Conservation (phyloP, 2,797 vertebrate genomes). For the Gadopsis bispinosus region DNA sequence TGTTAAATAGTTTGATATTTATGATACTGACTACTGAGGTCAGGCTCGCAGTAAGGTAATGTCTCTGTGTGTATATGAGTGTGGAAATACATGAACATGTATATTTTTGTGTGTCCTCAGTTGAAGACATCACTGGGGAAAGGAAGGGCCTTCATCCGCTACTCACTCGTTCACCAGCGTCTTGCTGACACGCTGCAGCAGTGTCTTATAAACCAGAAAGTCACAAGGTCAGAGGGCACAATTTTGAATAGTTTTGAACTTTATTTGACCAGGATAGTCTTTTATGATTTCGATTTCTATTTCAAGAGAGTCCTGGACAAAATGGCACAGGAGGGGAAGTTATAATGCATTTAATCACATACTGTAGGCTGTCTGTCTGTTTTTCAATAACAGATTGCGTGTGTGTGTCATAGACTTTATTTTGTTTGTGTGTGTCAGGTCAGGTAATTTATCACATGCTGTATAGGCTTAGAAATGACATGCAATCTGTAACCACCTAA, state of each 20-base stretch:
- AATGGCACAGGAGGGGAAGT: not conserved
- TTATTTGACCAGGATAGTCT: not conserved
- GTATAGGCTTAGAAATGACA: not conserved
- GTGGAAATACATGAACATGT: not conserved
- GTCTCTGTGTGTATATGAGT: not conserved
- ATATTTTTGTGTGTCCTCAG: slow-evolving; percentile 76
- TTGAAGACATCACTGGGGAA: slow-evolving; percentile 95
- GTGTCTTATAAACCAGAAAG: slow-evolving; percentile 93
- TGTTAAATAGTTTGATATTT: slow-evolving; percentile 1
- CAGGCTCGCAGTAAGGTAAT: not conserved
- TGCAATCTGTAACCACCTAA: not conserved
- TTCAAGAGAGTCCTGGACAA: not conserved
- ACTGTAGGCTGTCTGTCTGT: not conserved
- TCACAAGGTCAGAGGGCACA: slow-evolving; percentile 88
- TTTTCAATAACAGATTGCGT: not conserved
- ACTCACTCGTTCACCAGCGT: slow-evolving; percentile 94
- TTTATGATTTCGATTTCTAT: not conserved
- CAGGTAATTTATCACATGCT: not conserved
- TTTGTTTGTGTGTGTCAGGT: not conserved
- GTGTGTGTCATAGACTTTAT: not conserved
- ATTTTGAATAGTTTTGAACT: not conserved
- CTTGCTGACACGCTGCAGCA: slow-evolving; percentile 97
- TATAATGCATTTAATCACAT: not conserved
- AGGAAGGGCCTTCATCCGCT: slow-evolving; percentile 95
- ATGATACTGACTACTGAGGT: not conserved